Evolutionary conservation across 2,797 vertebrate genomes (phyloP).

Genomic region (Spinus pinus): DNA sequence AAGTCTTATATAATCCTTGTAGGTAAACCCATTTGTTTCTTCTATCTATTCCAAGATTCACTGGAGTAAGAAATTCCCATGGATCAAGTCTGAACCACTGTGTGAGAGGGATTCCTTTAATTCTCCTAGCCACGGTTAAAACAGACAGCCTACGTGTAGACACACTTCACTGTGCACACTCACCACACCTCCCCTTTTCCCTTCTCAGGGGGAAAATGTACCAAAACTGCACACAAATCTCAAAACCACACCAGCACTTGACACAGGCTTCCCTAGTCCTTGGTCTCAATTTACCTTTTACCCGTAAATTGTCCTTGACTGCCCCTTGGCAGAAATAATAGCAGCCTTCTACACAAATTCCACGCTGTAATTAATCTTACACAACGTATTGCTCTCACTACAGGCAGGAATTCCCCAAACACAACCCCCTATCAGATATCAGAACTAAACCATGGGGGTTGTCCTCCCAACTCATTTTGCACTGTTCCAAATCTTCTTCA

Average conservation of each 20-base stretch:
- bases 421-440: not conserved
- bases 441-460: not conserved
- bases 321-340: not conserved
- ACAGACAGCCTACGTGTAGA: not conserved
- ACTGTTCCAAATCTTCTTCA: not conserved
- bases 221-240: not conserved
- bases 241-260: not conserved
- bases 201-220: not conserved
- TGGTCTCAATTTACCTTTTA: not conserved
- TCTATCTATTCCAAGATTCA: not conserved
- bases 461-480: not conserved
- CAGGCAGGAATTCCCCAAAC: not conserved
- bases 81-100: not conserved
- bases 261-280: not conserved
- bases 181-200: not conserved
- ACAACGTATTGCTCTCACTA: not conserved
- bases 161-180: not conserved
- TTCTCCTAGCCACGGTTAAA: not conserved
- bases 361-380: not conserved
- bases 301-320: not conserved
- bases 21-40: not conserved
- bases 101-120: not conserved
- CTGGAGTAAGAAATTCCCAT: not conserved
- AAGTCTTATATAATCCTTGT: not conserved
- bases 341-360: not conserved